Conservation (phyloP, 1,140 invertebrate genomes). For the Asbolus verrucosus region DNA sequence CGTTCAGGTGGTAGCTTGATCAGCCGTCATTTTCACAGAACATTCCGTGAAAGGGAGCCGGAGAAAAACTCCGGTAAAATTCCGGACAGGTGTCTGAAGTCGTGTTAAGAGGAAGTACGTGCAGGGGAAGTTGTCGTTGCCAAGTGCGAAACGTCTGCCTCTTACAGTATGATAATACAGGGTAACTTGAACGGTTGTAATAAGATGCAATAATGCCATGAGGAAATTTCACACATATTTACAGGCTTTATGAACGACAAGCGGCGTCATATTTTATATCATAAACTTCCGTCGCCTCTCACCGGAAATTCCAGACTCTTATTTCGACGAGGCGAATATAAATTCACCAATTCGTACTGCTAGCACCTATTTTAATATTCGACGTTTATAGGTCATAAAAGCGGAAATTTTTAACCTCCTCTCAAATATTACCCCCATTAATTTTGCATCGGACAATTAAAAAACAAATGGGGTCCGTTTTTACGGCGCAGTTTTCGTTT, state of each 20-base stretch:
- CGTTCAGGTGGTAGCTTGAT: background rate
- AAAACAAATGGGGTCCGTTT: background rate
- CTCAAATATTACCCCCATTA: background rate
- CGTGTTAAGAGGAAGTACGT: too few relatives aligned
- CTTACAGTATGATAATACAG: background rate
- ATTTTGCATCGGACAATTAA: background rate
- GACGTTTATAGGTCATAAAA: slow-evolving; percentile 7
- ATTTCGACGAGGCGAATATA: background rate
- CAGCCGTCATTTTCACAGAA: background rate
- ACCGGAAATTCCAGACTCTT: slow-evolving; percentile 3
- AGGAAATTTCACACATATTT: slow-evolving; percentile 16
- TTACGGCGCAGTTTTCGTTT: too few relatives aligned
- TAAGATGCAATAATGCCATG: slow-evolving; percentile 7
- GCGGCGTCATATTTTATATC: slow-evolving; percentile 8
- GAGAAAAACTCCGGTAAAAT: too few relatives aligned
- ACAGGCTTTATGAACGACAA: slow-evolving; percentile 9
- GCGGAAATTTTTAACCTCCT: background rate
- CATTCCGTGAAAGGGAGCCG: too few relatives aligned
- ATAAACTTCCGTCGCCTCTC: background rate
- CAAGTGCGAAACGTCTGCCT: background rate
- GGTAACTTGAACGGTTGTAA: background rate
- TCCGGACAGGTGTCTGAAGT: too few relatives aligned
- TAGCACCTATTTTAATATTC: slow-evolving; percentile 22
- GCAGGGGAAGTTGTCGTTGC: background rate
- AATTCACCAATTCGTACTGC: background rate